Conservation (phyloP, 2,888 invertebrate genomes). For the Lycocerus yunnanus region DNA sequence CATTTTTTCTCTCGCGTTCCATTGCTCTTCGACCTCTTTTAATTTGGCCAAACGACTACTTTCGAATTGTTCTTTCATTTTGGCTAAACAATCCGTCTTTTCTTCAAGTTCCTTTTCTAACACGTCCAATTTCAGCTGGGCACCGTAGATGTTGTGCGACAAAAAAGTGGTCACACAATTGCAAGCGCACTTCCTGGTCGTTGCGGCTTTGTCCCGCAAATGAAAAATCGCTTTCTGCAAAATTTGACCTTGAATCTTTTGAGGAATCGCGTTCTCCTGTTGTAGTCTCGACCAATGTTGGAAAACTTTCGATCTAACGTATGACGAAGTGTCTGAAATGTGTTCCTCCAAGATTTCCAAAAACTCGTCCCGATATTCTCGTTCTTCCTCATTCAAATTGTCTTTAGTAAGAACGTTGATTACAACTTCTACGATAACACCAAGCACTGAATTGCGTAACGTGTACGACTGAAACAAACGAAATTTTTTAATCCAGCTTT, state of each 20-base stretch:
- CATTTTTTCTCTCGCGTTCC: slow-evolving; percentile 60
- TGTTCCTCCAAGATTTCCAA: slow-evolving; percentile 81
- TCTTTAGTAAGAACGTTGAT: slow-evolving; percentile 74
- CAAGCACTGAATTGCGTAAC: slow-evolving; percentile 80
- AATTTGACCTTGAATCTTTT: slow-evolving; percentile 69
- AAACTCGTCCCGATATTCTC: slow-evolving; percentile 73
- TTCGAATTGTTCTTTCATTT: slow-evolving; percentile 60
- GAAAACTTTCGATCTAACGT: slow-evolving; percentile 83
- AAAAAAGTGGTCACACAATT: slow-evolving; percentile 78
- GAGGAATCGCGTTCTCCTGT: slow-evolving; percentile 77
- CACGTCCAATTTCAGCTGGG: slow-evolving; percentile 62
- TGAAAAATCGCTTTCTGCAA: slow-evolving; percentile 71
- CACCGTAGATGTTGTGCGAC: slow-evolving; percentile 85
- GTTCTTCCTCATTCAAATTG: slow-evolving; percentile 69
- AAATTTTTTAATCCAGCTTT: too few relatives aligned
- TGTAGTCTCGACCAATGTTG: slow-evolving; percentile 83
- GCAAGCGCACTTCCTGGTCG: slow-evolving; percentile 84
- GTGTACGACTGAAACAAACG: slow-evolving; percentile 61
- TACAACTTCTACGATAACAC: slow-evolving; percentile 81
- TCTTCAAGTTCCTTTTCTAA: slow-evolving; percentile 64
- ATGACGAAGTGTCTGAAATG: slow-evolving; percentile 81
- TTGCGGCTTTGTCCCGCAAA: slow-evolving; percentile 80
- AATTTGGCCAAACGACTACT: slow-evolving; percentile 60
- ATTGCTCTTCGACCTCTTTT: slow-evolving; percentile 55
- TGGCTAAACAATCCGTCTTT: slow-evolving; percentile 53